Conservation (phyloP, 2,113 vertebrate species). For the Microtus montanus region DNA sequence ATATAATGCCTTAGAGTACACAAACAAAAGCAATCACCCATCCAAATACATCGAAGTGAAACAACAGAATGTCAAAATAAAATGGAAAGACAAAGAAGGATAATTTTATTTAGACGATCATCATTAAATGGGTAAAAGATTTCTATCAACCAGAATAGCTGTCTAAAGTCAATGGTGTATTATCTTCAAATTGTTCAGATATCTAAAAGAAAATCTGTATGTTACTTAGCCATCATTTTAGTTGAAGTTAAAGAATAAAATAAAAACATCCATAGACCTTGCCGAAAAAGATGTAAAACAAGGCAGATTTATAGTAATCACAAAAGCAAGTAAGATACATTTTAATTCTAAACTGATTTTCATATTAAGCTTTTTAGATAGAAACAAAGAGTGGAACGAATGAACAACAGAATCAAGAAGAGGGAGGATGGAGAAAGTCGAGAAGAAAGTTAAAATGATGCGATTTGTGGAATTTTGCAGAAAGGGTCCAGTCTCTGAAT, state of each 20-base stretch:
- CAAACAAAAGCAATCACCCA: background rate
- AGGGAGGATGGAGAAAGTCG: background rate
- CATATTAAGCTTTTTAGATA: background rate
- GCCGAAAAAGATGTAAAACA: background rate
- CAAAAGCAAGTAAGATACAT: background rate
- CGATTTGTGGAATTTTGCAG: background rate
- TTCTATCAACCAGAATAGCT: background rate
- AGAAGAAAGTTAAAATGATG: background rate
- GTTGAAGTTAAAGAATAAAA: background rate
- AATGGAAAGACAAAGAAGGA: background rate
- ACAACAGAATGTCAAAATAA: background rate
- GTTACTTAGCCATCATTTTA: background rate
- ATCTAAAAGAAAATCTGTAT: background rate
- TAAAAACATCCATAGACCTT: background rate
- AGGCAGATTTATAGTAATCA: background rate
- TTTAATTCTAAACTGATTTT: background rate
- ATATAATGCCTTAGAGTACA: background rate
- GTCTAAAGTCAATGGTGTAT: background rate
- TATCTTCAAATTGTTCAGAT: conserved; percentile 6
- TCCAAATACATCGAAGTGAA: background rate
- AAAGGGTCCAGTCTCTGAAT: background rate
- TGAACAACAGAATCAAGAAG: background rate
- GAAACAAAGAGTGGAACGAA: background rate
- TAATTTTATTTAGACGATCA: background rate
- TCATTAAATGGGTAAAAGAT: background rate